These are phyloP conservation scores for Tiliacea aurago DNA, from an alignment of 2,888 invertebrate genomes.

Conservation along the genomic window DNA sequence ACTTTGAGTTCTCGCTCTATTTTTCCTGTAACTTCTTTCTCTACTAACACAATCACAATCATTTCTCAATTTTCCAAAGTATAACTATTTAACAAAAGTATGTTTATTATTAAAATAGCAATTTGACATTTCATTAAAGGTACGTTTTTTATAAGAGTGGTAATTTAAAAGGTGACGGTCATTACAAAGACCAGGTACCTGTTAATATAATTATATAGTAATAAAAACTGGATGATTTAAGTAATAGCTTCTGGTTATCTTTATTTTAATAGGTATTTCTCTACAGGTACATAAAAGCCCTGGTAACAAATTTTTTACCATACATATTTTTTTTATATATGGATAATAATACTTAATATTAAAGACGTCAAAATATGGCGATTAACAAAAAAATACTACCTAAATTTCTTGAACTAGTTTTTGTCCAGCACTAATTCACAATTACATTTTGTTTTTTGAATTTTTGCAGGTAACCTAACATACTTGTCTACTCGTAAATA, in stretches of 20 bases:
- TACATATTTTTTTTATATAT: neutral
- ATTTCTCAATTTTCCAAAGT: neutral
- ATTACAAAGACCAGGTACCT: slow-evolving; percentile 6
- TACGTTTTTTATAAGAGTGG: slow-evolving; percentile 5
- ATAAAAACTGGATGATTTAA: slow-evolving; percentile 15
- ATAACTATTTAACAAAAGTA: neutral
- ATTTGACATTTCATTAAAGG: neutral
- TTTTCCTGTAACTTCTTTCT: neutral
- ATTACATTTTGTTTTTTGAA: neutral
- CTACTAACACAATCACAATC: no score
- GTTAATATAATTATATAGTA: slow-evolving; percentile 3
- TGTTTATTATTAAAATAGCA: neutral
- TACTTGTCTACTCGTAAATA: neutral
- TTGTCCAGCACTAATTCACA: neutral
- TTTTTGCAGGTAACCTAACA: neutral
- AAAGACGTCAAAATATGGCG: neutral
- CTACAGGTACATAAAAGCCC: neutral
- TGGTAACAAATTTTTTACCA: neutral
- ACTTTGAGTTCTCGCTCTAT: no score
- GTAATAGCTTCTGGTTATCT: slow-evolving; percentile 2
- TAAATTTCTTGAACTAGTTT: neutral
- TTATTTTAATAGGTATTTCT: neutral
- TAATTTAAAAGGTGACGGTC: slow-evolving; percentile 12
- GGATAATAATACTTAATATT: neutral
- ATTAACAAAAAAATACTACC: slow-evolving; percentile 22